A percentile compares a stretch with the other conserved stretches of the same genome.
Conservation (phyloP, 2,113 vertebrate genomes). For the Anser cygnoides region DNA sequence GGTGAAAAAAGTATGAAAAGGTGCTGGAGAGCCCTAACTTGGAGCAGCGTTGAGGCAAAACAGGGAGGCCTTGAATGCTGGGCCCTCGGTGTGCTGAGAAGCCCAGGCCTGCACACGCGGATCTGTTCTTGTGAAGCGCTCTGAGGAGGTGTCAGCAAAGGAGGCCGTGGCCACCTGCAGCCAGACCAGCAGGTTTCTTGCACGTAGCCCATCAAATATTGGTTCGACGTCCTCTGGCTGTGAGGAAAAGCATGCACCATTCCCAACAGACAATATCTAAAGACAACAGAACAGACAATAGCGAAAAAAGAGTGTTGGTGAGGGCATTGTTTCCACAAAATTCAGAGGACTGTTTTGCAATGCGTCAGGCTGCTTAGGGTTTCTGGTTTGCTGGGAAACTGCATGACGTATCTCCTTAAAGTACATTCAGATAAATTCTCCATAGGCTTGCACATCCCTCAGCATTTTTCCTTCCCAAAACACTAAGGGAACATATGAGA, state of each 20-base stretch:
- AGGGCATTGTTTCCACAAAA: neutral
- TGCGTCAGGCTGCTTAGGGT: neutral
- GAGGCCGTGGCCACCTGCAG: neutral
- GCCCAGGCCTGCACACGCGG: neutral
- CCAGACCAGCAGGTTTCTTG: neutral
- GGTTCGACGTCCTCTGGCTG: neutral
- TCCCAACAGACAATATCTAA: neutral
- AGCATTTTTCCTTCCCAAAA: neutral
- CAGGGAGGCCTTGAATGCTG: neutral
- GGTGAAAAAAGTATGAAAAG: too few relatives aligned
- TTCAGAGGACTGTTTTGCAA: neutral
- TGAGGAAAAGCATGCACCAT: neutral
- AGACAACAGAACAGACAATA: too few relatives aligned
- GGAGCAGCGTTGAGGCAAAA: neutral
- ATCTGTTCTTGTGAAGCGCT: neutral
- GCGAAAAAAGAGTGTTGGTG: neutral
- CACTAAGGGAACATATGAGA: too few relatives aligned
- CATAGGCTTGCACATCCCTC: neutral
- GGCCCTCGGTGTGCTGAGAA: neutral
- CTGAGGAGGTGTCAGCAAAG: neutral
- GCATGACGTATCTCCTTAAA: neutral
- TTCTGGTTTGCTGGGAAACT: neutral
- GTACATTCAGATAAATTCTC: neutral
- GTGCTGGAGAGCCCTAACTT: neutral
- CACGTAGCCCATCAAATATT: neutral